These are phyloP conservation scores for Strigamia transsilvanica DNA, from an alignment of 2,888 invertebrate genomes.

Conservation along the genomic window DNA sequence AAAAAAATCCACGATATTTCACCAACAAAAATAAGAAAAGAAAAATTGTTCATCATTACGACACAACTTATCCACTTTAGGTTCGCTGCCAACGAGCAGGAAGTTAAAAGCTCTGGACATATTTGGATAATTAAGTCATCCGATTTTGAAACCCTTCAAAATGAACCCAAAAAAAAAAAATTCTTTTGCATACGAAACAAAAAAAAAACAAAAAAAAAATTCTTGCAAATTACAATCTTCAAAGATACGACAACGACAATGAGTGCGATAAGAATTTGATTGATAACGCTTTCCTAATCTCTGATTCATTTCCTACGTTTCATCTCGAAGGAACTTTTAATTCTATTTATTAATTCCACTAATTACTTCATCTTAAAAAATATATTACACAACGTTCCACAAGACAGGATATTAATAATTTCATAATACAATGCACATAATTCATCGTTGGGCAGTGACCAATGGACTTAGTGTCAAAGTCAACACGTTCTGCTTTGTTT, in stretches of 20 bases:
- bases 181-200: too few relatives aligned
- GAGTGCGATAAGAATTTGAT: slow-evolving; percentile 1
- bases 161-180: too few relatives aligned
- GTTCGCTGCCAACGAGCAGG: not conserved
- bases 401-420: slow-evolving; percentile 1
- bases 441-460: not conserved
- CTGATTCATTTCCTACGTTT: slow-evolving; percentile 9
- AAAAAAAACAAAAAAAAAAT: too few relatives aligned
- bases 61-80: not conserved
- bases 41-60: slow-evolving; percentile 20
- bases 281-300: slow-evolving; percentile 21
- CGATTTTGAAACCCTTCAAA: not conserved
- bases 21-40: slow-evolving; percentile 52
- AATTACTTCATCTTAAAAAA: not conserved
- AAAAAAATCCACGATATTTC: too few relatives aligned
- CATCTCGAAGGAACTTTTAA: not conserved
- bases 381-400: not conserved
- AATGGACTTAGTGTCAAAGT: not conserved
- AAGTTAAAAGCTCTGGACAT: slow-evolving; percentile 2
- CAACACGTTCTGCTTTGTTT: not conserved
- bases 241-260: not conserved
- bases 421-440: not conserved
- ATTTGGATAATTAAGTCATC: slow-evolving; percentile 17
- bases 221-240: too few relatives aligned
- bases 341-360: not conserved